These are phyloP conservation scores for cat (Felis catus) DNA, from an alignment of 2,113 vertebrate species.

Conservation along the genomic window F.catus_Fca126_mat1.0 CM031424.1:58245001-58245500, in stretches of 20 bases:
- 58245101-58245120: constrained; percentile 11
- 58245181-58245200: neutral
- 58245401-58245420: neutral
- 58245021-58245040: neutral
- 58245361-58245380: neutral
- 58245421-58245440: neutral
- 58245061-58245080: neutral
- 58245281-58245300: constrained; percentile 91
- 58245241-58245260: constrained; percentile 94
- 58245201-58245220: neutral
- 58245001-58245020: neutral
- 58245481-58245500: neutral
- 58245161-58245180: neutral
- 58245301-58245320: constrained; percentile 90
- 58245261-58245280: constrained; percentile 91
- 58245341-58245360: constrained; percentile 78
- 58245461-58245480: neutral
- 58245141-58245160: neutral
- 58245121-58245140: constrained; percentile 42
- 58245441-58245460: neutral
- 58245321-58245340: constrained; percentile 95
- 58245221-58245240: constrained; percentile 87
- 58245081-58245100: neutral
- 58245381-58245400: neutral
- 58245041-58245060: neutral